Percentiles rank a stretch among this genome's conserved stretches.
Evolutionary conservation across 2,113 vertebrate species (phyloP).

Genomic region (Pelecanoides urinatrix): DNA sequence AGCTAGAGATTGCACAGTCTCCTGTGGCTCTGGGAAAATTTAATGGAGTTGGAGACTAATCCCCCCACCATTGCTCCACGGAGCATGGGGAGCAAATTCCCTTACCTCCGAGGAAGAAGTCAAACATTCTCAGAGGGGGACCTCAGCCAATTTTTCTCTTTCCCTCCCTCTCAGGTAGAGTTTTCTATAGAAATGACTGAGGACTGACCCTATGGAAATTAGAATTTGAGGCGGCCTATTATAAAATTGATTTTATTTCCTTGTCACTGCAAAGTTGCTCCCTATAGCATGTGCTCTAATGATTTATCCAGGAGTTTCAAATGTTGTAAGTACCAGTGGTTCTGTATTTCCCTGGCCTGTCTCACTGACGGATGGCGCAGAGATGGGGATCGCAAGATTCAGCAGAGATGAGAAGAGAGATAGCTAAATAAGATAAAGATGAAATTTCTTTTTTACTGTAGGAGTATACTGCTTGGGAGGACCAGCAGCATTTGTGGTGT

Average conservation of each 20-base stretch:
- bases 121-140: background rate
- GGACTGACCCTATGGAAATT: constrained; percentile 24
- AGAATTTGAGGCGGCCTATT: constrained; percentile 31
- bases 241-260: constrained; percentile 43
- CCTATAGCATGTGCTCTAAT: constrained; percentile 9
- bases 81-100: constrained; percentile 20
- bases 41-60: constrained; percentile 39
- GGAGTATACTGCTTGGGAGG: background rate
- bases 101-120: background rate
- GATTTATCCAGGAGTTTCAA: constrained; percentile 48
- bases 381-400: background rate
- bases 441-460: background rate
- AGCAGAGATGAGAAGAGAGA: background rate
- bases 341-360: constrained; percentile 41
- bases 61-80: background rate
- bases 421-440: background rate
- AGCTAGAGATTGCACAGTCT: background rate
- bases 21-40: background rate
- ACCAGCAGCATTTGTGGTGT: background rate
- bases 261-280: background rate
- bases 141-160: background rate
- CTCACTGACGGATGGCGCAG: background rate
- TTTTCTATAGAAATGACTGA: constrained; percentile 20
- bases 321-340: background rate
- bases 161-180: background rate